Percentiles rank a stretch among this genome's conserved stretches.
phyloP scores from a whole-genome alignment of 2,797 vertebrate species.

The Artibeus jamaicensis region DNA sequence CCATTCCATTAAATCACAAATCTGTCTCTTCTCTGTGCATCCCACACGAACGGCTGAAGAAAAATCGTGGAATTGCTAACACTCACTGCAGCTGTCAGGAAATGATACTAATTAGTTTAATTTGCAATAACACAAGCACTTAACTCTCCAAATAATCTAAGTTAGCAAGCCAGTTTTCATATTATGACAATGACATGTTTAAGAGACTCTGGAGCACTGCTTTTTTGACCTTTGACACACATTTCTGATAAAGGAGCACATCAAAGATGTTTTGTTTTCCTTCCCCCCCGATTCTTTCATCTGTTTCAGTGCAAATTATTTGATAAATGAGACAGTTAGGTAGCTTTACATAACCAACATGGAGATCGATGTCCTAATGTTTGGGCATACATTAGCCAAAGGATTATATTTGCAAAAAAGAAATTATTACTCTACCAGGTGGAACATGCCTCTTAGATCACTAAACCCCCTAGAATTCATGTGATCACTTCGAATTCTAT shows the following conservation, averaged over 20 bases:
- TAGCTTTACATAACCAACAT: conserved; percentile 44
- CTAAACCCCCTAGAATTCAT: background rate
- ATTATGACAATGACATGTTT: conserved; percentile 81
- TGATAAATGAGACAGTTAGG: conserved; percentile 57
- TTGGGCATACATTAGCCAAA: conserved; percentile 18
- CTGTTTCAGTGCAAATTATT: conserved; percentile 74
- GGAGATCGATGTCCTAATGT: conserved; percentile 25
- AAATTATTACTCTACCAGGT: background rate
- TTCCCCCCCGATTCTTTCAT: conserved; percentile 56
- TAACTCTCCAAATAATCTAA: conserved; percentile 87
- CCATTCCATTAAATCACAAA: conserved; percentile 83
- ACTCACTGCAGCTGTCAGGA: conserved; percentile 86
- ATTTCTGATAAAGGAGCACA: conserved; percentile 71
- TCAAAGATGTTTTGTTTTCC: conserved; percentile 69
- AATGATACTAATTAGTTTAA: conserved; percentile 88
- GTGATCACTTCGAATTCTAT: background rate
- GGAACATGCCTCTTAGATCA: conserved; percentile 10
- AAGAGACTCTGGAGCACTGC: conserved; percentile 78
- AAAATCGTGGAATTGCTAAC: conserved; percentile 83
- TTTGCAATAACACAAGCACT: conserved; percentile 89
- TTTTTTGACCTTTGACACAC: conserved; percentile 84
- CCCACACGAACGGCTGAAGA: conserved; percentile 80
- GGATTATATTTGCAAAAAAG: conserved; percentile 26
- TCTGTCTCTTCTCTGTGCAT: conserved; percentile 78
- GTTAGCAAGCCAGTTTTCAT: conserved; percentile 85